Conservation (phyloP, 2,888 invertebrate genomes). For the Callyntrura sp. region DNA sequence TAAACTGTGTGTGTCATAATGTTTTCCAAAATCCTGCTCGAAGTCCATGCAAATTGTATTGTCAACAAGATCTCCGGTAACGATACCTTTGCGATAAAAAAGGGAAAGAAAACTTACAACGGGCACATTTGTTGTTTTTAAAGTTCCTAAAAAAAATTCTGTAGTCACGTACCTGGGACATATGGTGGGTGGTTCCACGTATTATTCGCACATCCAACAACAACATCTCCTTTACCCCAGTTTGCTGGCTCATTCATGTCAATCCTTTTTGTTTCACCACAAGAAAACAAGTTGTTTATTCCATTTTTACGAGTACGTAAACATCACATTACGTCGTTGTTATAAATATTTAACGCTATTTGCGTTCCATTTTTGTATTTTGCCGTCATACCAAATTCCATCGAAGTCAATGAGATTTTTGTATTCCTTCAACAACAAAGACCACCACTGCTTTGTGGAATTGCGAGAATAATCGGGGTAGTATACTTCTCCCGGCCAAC, state of each 20-base stretch:
- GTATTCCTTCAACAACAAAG: slow-evolving; percentile 89
- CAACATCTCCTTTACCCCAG: slow-evolving; percentile 86
- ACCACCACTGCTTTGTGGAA: slow-evolving; percentile 90
- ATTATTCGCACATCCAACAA: slow-evolving; percentile 87
- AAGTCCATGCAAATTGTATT: slow-evolving; percentile 94
- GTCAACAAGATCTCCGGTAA: slow-evolving; percentile 55
- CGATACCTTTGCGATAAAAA: slow-evolving; percentile 59
- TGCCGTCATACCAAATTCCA: slow-evolving; percentile 89
- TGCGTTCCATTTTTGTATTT: not conserved
- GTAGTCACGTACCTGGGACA: slow-evolving; percentile 87
- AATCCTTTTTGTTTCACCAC: slow-evolving; percentile 85
- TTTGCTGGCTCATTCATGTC: slow-evolving; percentile 97
- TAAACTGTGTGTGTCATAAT: slow-evolving; percentile 92
- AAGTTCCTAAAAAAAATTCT: not conserved
- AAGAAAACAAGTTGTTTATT: slow-evolving; percentile 14
- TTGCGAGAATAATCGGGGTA: slow-evolving; percentile 94
- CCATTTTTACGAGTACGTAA: not conserved
- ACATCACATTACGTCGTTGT: not conserved
- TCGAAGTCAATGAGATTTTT: slow-evolving; percentile 90
- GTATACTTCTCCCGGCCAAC: slow-evolving; percentile 85
- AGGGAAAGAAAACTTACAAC: not conserved
- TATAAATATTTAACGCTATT: slow-evolving; percentile 2
- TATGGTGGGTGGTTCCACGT: slow-evolving; percentile 90
- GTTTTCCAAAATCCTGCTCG: slow-evolving; percentile 89
- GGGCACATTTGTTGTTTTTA: not conserved